Evolutionary conservation across 2,113 vertebrate species (phyloP), one percentile per base, ranked within the genome.

Genomic region (Atractosteus spatula): DNA sequence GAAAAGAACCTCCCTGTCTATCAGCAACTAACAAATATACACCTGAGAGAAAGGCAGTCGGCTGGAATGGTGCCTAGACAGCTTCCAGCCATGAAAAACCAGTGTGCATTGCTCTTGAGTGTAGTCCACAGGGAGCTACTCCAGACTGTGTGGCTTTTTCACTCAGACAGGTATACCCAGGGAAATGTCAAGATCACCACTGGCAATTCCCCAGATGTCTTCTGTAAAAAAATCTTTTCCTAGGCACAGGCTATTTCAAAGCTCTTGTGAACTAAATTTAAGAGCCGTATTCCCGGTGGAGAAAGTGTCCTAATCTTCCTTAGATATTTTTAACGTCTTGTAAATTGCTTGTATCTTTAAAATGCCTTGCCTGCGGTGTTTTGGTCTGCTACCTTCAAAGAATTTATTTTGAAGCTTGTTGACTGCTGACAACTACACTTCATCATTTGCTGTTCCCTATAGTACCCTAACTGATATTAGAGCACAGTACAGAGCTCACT

Each of bases 221-320:
- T 51, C 47, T 51, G 47, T 2, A 10, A 5, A 5, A 10, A 10
- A 7, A 10, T 51, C 47, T 51, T 5, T 51, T 51, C 47, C 47
- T 10, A 7, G 47, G 5, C 10, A 10, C 10, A 5, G 3, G 57
- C 70, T 65, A 69, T 61, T 70, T 82, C 74, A 71, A 78, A 80
- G 44, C 67, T 59, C 66, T 14, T 3, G 29, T 2, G 2, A 29
- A 41, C 70, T 74, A 69, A 74, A 62, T 14, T 74, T 74, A 55
- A 67, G 59, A 56, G 41, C 41, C n/a, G 5, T n/a, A n/a, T 68
- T 4, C 17, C 71, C 64, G 14, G 55, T 43, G 44, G 74, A 73
- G 61, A 51, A 51, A 51, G 47, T 51, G 5, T 62, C 12, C 69
- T 63, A 55, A 73, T 54, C 67, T 73, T 57, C 45, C 55, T 59